Evolutionary conservation across 2,888 invertebrate species (phyloP).

Genomic region (Azorinus chamasolen): DNA sequence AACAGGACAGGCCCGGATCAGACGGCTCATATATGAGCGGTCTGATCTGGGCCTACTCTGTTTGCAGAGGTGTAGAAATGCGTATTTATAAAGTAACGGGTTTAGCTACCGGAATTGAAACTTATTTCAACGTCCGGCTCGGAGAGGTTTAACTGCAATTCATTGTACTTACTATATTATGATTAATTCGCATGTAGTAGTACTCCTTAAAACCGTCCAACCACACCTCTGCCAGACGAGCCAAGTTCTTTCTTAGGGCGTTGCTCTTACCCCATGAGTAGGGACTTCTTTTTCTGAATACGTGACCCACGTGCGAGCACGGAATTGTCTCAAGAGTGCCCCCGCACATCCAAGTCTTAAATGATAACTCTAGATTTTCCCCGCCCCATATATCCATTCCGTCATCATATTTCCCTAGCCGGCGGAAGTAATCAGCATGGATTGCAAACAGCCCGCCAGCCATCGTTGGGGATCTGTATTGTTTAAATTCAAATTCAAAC

Average conservation of each 20-base stretch:
- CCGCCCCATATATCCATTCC: conserved; percentile 99
- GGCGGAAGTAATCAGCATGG: conserved; percentile 93
- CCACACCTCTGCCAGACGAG: conserved; percentile 98
- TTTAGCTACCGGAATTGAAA: too few species aligned
- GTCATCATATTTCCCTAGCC: conserved; percentile 92
- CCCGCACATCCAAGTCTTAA: conserved; percentile 99
- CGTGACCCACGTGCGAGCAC: conserved; percentile 98
- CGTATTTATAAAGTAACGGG: too few species aligned
- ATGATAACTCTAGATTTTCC: conserved; percentile 98
- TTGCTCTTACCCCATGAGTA: conserved; percentile 91
- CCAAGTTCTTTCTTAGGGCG: conserved; percentile 93
- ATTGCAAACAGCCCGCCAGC: conserved; percentile 97
- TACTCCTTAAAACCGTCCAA: conserved; percentile 93
- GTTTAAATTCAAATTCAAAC: too few species aligned
- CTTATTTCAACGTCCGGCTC: too few species aligned
- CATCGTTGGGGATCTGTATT: conserved; percentile 77
- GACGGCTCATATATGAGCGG: too few species aligned
- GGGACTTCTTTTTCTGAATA: conserved; percentile 96
- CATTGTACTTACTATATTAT: conserved; percentile 58
- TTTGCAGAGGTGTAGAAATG: too few species aligned
- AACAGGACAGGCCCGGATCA: too few species aligned
- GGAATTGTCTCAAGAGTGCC: conserved; percentile 96
- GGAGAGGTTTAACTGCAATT: too few species aligned
- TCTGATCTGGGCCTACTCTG: too few species aligned
- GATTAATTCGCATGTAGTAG: conserved; percentile 70